phyloP scores from a whole-genome alignment of 2,888 invertebrate genomes.

The Apodemia mormo region DNA sequence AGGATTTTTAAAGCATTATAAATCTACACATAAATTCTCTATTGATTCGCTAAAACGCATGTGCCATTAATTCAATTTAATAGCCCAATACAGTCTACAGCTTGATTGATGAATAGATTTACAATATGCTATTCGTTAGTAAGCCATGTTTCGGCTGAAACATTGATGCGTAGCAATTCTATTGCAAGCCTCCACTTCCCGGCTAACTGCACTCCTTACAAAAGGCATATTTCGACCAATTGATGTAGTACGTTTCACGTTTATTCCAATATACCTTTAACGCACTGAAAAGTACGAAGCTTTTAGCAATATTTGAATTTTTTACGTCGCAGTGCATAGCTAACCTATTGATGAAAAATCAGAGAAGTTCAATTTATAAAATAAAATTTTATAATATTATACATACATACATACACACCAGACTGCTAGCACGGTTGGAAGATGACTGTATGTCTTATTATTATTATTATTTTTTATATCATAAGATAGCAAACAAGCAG shows the following conservation, averaged over 20 bases:
- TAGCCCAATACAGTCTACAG: slow-evolving; percentile 37
- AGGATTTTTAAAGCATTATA: neutral
- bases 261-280: slow-evolving; percentile 1
- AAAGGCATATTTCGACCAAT: neutral
- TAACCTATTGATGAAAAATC: neutral
- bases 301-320: neutral
- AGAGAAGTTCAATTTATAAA: neutral
- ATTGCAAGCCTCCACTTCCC: slow-evolving; percentile 26
- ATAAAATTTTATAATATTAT: no score
- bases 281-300: neutral
- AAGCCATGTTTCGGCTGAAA: slow-evolving; percentile 26
- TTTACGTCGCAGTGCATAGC: neutral
- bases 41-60: slow-evolving; percentile 12
- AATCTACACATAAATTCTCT: neutral
- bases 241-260: slow-evolving; percentile 1
- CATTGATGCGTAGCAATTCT: slow-evolving; percentile 31
- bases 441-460: no score
- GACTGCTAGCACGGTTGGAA: no score
- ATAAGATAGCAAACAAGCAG: no score
- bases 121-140: slow-evolving; percentile 35
- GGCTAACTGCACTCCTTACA: neutral
- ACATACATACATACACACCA: no score
- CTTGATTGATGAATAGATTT: slow-evolving; percentile 40
- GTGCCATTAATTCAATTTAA: slow-evolving; percentile 25
- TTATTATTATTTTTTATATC: no score